These are phyloP conservation scores for Actias luna DNA, from an alignment of 2,888 invertebrate species.

Conservation along the genomic window DNA sequence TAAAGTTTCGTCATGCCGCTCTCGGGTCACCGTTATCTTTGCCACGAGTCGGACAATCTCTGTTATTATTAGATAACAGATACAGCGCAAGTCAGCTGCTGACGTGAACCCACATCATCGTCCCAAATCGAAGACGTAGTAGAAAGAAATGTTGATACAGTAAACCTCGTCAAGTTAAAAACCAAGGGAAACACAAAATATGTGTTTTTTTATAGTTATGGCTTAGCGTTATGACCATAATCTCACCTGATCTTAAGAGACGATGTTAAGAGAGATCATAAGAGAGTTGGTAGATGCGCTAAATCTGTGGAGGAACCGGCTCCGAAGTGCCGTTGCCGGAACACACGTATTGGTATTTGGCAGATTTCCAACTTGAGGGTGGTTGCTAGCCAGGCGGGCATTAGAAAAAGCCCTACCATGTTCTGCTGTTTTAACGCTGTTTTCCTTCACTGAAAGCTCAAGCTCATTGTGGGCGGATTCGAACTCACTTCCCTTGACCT, in stretches of 20 bases:
- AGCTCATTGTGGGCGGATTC: not conserved
- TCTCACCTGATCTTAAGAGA: too few species aligned
- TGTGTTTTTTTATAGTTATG: too few species aligned
- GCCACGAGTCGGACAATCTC: not conserved
- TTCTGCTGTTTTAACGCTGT: not conserved
- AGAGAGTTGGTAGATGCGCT: too few species aligned
- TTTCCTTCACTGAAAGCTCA: not conserved
- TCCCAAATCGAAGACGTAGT: not conserved
- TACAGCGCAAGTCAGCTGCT: not conserved
- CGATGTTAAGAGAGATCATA: too few species aligned
- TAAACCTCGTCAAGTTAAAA: too few species aligned
- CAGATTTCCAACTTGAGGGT: too few species aligned
- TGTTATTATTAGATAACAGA: constrained; percentile 7
- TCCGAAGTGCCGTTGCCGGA: too few species aligned
- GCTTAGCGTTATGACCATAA: too few species aligned
- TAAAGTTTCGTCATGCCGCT: not conserved
- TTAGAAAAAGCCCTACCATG: not conserved
- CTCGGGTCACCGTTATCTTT: constrained; percentile 1
- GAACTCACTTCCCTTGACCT: not conserved
- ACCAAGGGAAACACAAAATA: too few species aligned
- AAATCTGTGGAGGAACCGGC: too few species aligned
- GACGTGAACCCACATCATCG: not conserved
- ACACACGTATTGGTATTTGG: too few species aligned
- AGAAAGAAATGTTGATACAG: not conserved
- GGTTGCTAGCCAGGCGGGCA: not conserved